Evolutionary conservation across 2,888 invertebrate species (phyloP), one percentile per base, ranked within the genome.

Genomic region (Dyspetes luteomarginatus): DNA sequence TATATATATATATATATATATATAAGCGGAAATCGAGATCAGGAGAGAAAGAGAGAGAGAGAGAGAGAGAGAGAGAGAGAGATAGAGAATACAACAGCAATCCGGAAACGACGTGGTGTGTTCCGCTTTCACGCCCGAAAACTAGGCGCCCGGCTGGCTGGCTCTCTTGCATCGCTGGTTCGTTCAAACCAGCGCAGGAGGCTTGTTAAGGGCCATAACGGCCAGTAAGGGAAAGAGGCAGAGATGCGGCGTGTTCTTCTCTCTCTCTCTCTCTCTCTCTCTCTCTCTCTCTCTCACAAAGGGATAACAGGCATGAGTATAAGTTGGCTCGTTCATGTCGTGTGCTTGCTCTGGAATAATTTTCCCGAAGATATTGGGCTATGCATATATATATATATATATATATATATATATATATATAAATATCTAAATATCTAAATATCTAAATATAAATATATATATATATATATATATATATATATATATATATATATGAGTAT

Each of bases 261-360:
- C 65, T 28, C 73, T 48, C 24, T 17, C 65, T 65, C 56, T 64
- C 24, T 45, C 43, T 55, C 65, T 45, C 30, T 58, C 26, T 17
- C 72, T 64, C 67, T 41, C 56, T 48, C 7, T 36, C 72, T 55
- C 76, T 30, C 73, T 22, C 48, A 55, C 43, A 41, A 55, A 81
- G 64, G 77, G 73, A 77, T 62, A 77, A 77, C 76, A 56, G 76
- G 56, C 56, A 62, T 55, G 76, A 62, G 81, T 56, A 30, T 30
- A 77, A 83, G 86, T 82, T 86, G 80, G 85, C 84, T 86, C 82
- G 78, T 73, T 82, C 81, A 81, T 80, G 74, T 79, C 55, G 24
- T 72, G 75, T 78, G 50, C 80, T 83, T 84, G 83, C 78, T 82
- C 80, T 78, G 84, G 82, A 81, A 83, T 48, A 3, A 22, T 43